Evolutionary conservation across 2,113 vertebrate species (phyloP).

Genomic region (Peromyscus maniculatus): DNA sequence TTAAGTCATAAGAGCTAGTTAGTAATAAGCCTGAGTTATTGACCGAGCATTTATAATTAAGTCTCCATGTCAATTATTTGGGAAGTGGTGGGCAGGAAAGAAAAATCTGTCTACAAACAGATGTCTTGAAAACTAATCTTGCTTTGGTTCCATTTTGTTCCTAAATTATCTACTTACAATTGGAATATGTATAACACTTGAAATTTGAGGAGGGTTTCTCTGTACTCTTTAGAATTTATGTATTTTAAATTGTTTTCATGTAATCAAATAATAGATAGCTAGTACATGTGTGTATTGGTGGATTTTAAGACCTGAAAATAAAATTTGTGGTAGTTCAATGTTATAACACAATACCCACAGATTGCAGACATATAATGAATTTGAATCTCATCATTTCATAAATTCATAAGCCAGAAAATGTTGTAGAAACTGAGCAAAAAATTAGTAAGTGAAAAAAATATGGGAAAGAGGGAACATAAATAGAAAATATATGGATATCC

Average conservation of each 20-base stretch:
- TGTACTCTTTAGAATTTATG: background rate
- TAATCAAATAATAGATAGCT: background rate
- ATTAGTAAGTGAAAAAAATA: background rate
- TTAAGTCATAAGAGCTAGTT: no score
- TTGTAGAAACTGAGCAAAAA: background rate
- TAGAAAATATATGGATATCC: background rate
- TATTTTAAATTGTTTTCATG: background rate
- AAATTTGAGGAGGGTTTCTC: background rate
- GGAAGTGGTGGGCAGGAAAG: no score
- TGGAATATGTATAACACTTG: background rate
- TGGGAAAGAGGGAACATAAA: background rate
- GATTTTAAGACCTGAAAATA: background rate
- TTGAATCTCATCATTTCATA: background rate
- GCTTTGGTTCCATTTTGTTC: background rate
- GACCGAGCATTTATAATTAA: no score
- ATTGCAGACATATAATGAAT: background rate
- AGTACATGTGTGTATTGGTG: background rate
- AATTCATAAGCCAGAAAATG: background rate
- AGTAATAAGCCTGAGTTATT: no score
- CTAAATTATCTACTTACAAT: background rate
- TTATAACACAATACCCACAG: background rate
- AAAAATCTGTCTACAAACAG: background rate
- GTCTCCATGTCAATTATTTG: no score
- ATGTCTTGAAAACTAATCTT: background rate
- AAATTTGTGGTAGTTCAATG: background rate